Base-by-base conservation (phyloP, 2,113 vertebrate genomes). In the Phylloscopus trochilus region DNA sequence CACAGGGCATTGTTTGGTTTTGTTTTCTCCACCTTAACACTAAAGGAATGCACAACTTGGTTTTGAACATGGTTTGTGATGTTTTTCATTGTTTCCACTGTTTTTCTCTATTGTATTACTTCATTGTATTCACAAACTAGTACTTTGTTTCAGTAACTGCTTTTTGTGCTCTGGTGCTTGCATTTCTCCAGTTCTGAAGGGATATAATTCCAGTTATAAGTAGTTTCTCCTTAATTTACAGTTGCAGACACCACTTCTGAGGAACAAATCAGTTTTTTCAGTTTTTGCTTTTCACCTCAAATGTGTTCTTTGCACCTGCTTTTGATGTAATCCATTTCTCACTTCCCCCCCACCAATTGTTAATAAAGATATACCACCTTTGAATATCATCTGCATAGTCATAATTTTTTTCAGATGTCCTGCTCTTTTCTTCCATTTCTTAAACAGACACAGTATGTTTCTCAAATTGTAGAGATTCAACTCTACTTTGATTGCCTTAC, bases 291-390 rank as follows among this genome's bases (percentile, higher is more conserved):
- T 75, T 73, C 39, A 49, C 18, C 10, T 53, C 24, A 62, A 5
- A 41, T 18, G 5, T 30, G 2, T 46, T 70, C 20, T 74, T 16
- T 52, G 8, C 33, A 24, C 16, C 11, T 58, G 27, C 35, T 62
- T 68, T 60, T 55, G 21, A 23, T 35, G 20, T 19, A 35, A 69
- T 43, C 9, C 62, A 53, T 89, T 41, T 27, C 16, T 53, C 28
- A 10, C 4, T 15, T 2, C 4, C 23, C 15, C 60, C 5, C 4
- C n/a, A n/a, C n/a, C n/a, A n/a, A n/a, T n/a, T n/a, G n/a, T n/a
- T n/a, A n/a, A n/a, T n/a, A n/a, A n/a, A 37, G 58, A 2, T 67
- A 72, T 26, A 8, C 2, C 3, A 37, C 11, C 7, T 73, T 83
- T 52, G 47, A 87, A 4, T 5, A 26, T 67, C 4, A 11, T 52